phyloP scores from a whole-genome alignment of 2,888 invertebrate genomes.

The Orthosia incerta region DNA sequence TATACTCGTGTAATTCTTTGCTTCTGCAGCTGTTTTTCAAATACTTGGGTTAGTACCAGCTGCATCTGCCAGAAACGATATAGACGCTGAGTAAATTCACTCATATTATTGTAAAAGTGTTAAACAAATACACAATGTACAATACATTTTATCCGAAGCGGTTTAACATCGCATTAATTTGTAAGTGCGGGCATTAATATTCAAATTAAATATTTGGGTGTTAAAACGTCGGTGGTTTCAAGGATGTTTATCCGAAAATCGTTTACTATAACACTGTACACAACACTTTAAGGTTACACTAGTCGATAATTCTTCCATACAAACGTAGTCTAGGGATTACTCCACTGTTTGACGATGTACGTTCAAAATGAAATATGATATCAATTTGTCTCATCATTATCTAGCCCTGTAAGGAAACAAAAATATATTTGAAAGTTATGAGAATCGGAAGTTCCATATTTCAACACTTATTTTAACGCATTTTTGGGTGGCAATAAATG shows the following conservation, averaged over 20 bases:
- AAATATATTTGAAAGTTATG: too few relatives aligned
- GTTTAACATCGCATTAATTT: slow-evolving; percentile 36
- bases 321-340: too few relatives aligned
- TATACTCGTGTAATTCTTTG: background rate
- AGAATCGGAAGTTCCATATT: too few relatives aligned
- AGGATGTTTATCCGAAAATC: slow-evolving; percentile 46
- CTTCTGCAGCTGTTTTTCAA: slow-evolving; percentile 22
- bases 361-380: too few relatives aligned
- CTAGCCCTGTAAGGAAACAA: too few relatives aligned
- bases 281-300: too few relatives aligned
- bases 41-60: slow-evolving; percentile 19
- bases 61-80: slow-evolving; percentile 26
- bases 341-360: too few relatives aligned
- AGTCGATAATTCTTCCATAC: too few relatives aligned
- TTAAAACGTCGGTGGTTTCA: slow-evolving; percentile 23
- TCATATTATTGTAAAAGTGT: slow-evolving; percentile 38
- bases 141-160: slow-evolving; percentile 31
- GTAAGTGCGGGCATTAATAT: slow-evolving; percentile 46
- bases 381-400: too few relatives aligned
- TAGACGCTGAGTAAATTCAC: slow-evolving; percentile 26
- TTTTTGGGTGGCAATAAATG: too few relatives aligned
- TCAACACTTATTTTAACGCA: too few relatives aligned
- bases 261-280: slow-evolving; percentile 19
- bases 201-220: slow-evolving; percentile 50
- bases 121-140: slow-evolving; percentile 15